Evolutionary conservation across 2,888 invertebrate genomes (phyloP), one percentile per base, ranked within the genome.

Genomic region (Torymus auratus): DNA sequence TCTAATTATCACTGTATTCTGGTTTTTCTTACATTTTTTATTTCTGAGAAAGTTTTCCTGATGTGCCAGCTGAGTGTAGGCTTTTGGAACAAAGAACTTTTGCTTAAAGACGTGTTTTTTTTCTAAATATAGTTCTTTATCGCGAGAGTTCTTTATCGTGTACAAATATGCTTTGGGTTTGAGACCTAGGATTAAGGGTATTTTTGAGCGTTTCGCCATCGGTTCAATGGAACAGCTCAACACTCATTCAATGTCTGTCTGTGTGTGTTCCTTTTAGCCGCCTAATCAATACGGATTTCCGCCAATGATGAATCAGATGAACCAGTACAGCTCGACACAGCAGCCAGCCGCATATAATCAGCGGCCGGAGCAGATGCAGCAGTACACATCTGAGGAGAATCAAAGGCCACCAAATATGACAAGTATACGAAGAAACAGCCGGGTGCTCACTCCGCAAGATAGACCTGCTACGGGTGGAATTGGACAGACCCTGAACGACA

Each of bases 381-480:
- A 90, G 69, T 89, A 88, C 80, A 88, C 88, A 81, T 80, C 86
- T 10, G 89, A 88, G 69, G 85, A 89, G 67, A 78, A 84, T 50
- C 89, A 88, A 78, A 86, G 88, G 82, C 87, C 86, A 41, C 84
- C 87, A 64, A 88, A 85, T 78, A 84, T 86, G 71, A 88, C 88
- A 85, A 91, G 87, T 86, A 88, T 90, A 88, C 89, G 91, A 86
- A 89, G 91, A 70, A 91, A 89, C 84, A 91, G 91, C 81, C 86
- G 90, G 81, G 82, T 90, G 58, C 86, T 91, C 17, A 89, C 83
- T 84, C 87, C 89, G 82, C 89, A 89, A 82, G 91, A 91, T 83
- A 88, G 89, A 85, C 90, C 91, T 15, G 62, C 83, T 81, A 12
- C 82, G 69, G 23, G 85, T 75, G 86, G 83, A 11, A 86, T 87